Conservation (phyloP, 2,888 invertebrate species). For the Therioaphis trifolii region DNA sequence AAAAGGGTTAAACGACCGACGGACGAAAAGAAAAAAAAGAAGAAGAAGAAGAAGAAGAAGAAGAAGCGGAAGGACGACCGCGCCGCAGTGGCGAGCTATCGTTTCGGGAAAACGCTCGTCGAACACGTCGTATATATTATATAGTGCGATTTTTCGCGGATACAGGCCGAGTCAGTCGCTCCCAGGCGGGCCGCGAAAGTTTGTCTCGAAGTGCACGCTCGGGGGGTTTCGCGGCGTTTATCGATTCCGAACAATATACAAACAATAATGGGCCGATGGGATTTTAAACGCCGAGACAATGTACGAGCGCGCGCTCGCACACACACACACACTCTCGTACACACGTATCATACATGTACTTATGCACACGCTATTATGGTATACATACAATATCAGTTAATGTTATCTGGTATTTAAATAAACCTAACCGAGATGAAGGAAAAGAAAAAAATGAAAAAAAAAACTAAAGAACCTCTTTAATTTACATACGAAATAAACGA, state of each 20-base stretch:
- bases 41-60: background rate
- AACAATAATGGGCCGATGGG: slow-evolving; percentile 34
- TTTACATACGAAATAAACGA: slow-evolving; percentile 59
- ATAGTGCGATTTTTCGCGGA: background rate
- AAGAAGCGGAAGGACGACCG: no score
- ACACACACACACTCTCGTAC: background rate
- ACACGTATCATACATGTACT: background rate
- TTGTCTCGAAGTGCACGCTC: slow-evolving; percentile 28
- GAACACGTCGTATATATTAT: no score
- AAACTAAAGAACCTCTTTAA: slow-evolving; percentile 46
- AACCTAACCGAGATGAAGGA: background rate
- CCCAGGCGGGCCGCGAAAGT: slow-evolving; percentile 22
- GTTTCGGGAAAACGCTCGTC: slow-evolving; percentile 15
- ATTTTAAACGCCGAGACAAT: slow-evolving; percentile 40
- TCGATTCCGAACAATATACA: slow-evolving; percentile 44
- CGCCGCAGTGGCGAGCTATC: no score
- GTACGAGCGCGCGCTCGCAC: background rate
- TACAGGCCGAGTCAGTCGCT: background rate
- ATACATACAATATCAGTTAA: slow-evolving; percentile 37
- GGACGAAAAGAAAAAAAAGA: background rate
- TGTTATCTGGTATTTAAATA: slow-evolving; percentile 55
- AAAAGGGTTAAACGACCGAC: slow-evolving; percentile 22
- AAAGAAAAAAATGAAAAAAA: background rate
- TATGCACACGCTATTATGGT: no score
- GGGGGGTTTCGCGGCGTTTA: background rate